Evolutionary conservation across 2,797 vertebrate species (phyloP).

Genomic region (Hemibagrus guttatus): DNA sequence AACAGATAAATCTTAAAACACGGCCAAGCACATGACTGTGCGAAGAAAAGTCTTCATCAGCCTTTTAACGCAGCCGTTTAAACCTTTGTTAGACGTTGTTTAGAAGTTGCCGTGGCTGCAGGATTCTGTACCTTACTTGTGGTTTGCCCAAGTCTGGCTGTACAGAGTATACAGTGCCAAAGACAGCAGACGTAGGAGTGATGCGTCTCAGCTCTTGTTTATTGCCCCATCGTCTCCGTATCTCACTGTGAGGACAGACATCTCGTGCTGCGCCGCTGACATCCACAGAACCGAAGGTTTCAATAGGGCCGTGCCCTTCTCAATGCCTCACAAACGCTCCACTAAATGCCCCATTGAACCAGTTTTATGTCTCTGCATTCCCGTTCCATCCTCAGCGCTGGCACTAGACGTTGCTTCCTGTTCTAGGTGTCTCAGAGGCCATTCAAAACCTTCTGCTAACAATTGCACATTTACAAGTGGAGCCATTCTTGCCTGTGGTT

Average conservation of each 20-base stretch:
- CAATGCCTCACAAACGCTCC: slow-evolving; percentile 54
- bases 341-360: slow-evolving; percentile 48
- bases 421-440: slow-evolving; percentile 48
- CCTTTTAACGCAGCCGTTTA: slow-evolving; percentile 24
- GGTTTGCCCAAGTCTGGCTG: slow-evolving; percentile 43
- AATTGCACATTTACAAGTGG: slow-evolving; percentile 56
- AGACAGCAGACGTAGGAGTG: slow-evolving; percentile 50
- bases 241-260: slow-evolving; percentile 51
- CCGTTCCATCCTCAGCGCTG: slow-evolving; percentile 44
- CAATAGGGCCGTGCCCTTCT: slow-evolving; percentile 42
- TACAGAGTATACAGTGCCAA: slow-evolving; percentile 44
- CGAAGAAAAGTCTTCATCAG: slow-evolving; percentile 6
- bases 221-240: slow-evolving; percentile 55
- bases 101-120: slow-evolving; percentile 53
- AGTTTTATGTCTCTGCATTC: slow-evolving; percentile 52
- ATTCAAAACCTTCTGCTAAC: slow-evolving; percentile 50
- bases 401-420: slow-evolving; percentile 48
- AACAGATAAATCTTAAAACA: slow-evolving; percentile 15
- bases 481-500: slow-evolving; percentile 52
- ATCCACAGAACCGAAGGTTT: slow-evolving; percentile 45
- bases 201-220: slow-evolving; percentile 54
- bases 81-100: slow-evolving; percentile 44
- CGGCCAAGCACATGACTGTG: slow-evolving; percentile 16
- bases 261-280: slow-evolving; percentile 53
- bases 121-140: slow-evolving; percentile 54